phyloP scores from a whole-genome alignment of 2,888 invertebrate genomes.

The Campoletis raptor region DNA sequence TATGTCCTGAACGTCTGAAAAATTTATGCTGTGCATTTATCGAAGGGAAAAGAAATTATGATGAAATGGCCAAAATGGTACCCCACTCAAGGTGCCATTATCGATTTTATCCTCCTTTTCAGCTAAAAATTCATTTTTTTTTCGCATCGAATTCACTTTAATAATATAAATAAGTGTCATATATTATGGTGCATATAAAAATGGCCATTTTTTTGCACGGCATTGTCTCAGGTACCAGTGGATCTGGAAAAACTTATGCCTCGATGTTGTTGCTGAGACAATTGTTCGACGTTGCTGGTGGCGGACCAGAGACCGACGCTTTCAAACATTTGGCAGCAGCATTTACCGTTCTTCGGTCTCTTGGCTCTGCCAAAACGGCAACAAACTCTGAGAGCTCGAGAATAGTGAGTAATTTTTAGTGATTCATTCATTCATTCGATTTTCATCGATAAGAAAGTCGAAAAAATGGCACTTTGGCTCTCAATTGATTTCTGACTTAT shows the following conservation, averaged over 20 bases:
- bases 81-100: not conserved
- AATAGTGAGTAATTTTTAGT: slow-evolving; percentile 88
- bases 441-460: not conserved
- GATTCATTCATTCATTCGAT: slow-evolving; percentile 22
- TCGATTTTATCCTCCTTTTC: no score
- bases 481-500: slow-evolving; percentile 2
- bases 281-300: slow-evolving; percentile 97
- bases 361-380: slow-evolving; percentile 96
- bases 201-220: not conserved
- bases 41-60: not conserved
- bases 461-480: not conserved
- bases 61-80: slow-evolving; percentile 1
- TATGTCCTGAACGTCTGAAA: no score
- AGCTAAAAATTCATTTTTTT: no score
- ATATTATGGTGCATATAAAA: not conserved
- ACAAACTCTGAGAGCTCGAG: slow-evolving; percentile 97
- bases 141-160: no score
- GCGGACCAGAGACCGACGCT: slow-evolving; percentile 97
- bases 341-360: slow-evolving; percentile 96
- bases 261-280: slow-evolving; percentile 96
- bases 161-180: no score
- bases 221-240: slow-evolving; percentile 90
- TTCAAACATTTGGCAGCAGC: slow-evolving; percentile 98
- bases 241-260: slow-evolving; percentile 97
- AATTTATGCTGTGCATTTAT: no score